Evolutionary conservation across 2,888 invertebrate species (phyloP), one percentile per base, ranked within the genome.

Genomic region (Apantesis nais): DNA sequence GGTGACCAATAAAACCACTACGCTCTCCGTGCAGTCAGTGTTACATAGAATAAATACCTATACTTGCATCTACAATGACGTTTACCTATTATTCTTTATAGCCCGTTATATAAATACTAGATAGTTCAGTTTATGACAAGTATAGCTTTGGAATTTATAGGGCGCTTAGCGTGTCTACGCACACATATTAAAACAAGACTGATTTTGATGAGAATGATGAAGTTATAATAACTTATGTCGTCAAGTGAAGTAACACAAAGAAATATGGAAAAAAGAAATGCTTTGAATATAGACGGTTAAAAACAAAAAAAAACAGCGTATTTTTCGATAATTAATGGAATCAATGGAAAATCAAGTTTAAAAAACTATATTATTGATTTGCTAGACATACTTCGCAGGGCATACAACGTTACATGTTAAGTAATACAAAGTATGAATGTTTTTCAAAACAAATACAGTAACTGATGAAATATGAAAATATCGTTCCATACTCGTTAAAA

Each of bases 401-500:
- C 8, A 62, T 29, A 44, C 41, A 9, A 63, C 41, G 41, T 63
- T 29, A 63, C 63, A 41, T 39, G 16, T 62, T 7, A 25, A 25
- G 14, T 62, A 62, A n/a, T 39, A 62, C 41, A 16, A 29, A 31
- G 44, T 52, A n/a, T 52, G 29, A 52, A 65, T 44, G 34, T 52
- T 65, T 12, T 14, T 22, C 52, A 52, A 48, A 65, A 34, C 64
- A 64, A 48, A 29, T 48, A 78, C 75, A 73, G 68, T 44, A 48
- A 64, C 29, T 29, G 3, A 44, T 31, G 64, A 52, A 64, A 66
- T 55, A 25, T 66, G 55, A 52, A 66, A 55, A 66, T 66, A 37
- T 37, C 70, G 65, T 67, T 55, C 2, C 67, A 71, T 68, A 61
- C 61, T 72, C 70, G 64, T 74, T 75, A 72, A 75, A 77, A 75